Base-by-base conservation (phyloP, 2,888 invertebrate genomes). In the Drosophila neoperkinsi region DNA sequence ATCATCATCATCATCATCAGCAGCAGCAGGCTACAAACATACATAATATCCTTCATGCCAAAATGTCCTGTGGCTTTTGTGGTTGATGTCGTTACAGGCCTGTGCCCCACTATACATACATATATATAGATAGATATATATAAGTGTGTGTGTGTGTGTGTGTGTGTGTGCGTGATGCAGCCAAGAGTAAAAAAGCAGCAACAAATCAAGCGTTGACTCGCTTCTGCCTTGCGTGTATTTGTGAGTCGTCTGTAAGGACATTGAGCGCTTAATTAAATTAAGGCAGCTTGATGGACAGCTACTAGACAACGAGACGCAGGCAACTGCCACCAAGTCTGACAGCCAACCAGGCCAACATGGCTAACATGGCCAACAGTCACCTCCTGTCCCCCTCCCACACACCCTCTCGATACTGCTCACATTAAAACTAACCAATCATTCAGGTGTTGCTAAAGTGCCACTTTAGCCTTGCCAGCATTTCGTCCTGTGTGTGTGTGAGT, bases 241-340 rank as follows among this genome's bases (percentile, higher is more conserved):
- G 69, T 71, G 59, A 77, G 71, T 50, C 46, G 80, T 62, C 68
- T 61, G 81, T 82, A 78, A 88, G 88, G 87, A 90, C 87, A 86
- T 90, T 86, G 88, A 89, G 88, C 81, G 89, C 90, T 82, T 90
- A 88, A 88, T 88, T 88, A 84, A 90, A 88, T 88, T 88, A 88
- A 87, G 89, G 74, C 74, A 76, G 60, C 77, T 83, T 88, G 86
- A 87, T 90, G 90, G 88, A 88, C 89, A 90, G 90, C 89, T 77
- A 88, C 89, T 77, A 90, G 86, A 86, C 90, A 88, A 46, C 69
- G 56, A 73, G 87, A 61, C 87, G 60, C 61, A 65, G 64, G 28
- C 61, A 36, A 65, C 69, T 53, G 69, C 43, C 59, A 38, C 28
- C 68, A 51, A 68, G 61, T 63, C 31, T 71, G 60, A 60, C 74